These are phyloP conservation scores for Laterallus jamaicensis DNA, from an alignment of 2,113 vertebrate species.

Conservation along the genomic window DNA sequence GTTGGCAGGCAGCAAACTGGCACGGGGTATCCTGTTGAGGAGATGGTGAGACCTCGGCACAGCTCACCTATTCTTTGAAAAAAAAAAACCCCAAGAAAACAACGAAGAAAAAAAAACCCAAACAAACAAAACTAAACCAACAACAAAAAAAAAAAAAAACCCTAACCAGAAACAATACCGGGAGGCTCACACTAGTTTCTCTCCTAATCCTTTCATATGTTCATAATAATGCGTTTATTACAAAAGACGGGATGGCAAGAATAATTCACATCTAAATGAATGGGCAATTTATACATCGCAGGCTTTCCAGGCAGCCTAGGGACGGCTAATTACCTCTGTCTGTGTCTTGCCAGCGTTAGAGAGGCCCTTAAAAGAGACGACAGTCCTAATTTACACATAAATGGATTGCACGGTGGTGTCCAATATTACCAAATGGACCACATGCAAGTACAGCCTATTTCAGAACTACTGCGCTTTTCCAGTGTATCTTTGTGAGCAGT, in stretches of 20 bases:
- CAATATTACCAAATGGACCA: not conserved
- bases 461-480: not conserved
- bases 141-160: too few species aligned
- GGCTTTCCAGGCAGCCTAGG: not conserved
- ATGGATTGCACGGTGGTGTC: not conserved
- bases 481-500: not conserved
- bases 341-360: not conserved
- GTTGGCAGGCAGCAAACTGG: fast-evolving
- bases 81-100: not conserved
- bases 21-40: not conserved
- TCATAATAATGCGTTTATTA: not conserved
- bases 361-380: not conserved
- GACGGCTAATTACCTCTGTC: not conserved
- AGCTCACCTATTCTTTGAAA: not conserved
- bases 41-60: not conserved
- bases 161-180: too few species aligned
- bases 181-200: not conserved
- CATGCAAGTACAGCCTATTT: not conserved
- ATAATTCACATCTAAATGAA: not conserved
- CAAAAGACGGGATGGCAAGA: not conserved
- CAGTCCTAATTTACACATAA: not conserved
- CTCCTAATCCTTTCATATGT: not conserved
- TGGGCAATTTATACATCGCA: not conserved
- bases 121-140: too few species aligned
- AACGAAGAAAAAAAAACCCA: too few species aligned